A percentile compares a stretch with the other conserved stretches of the same genome.
These are phyloP conservation scores for Kradibia gibbosae DNA, from an alignment of 1,140 invertebrate genomes.

Conservation along the genomic window DNA sequence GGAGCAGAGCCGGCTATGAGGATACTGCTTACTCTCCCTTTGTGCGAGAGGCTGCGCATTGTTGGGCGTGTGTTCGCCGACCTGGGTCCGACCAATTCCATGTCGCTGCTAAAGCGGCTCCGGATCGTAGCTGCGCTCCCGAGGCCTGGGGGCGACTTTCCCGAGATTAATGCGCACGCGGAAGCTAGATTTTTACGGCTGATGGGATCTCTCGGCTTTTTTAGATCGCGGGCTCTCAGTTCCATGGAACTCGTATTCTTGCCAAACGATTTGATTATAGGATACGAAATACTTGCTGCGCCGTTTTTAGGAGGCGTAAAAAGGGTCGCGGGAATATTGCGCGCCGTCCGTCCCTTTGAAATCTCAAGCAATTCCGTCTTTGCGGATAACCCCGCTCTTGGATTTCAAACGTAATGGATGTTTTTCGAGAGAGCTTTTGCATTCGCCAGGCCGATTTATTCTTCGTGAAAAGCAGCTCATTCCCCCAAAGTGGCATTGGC, in stretches of 20 bases:
- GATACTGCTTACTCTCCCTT: background rate
- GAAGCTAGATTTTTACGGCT: background rate
- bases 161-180: constrained; percentile 1
- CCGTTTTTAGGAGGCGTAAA: too few species aligned
- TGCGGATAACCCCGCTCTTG: too few species aligned
- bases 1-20: background rate
- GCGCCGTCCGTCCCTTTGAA: too few species aligned
- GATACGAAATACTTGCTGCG: too few species aligned
- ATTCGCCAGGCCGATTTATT: background rate
- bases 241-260: background rate
- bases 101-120: background rate
- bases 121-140: background rate
- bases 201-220: too few species aligned
- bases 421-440: too few species aligned
- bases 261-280: too few species aligned
- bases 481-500: too few species aligned
- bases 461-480: background rate
- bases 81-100: background rate
- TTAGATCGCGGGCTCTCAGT: too few species aligned
- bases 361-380: too few species aligned
- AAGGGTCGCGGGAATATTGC: too few species aligned
- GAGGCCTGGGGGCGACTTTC: background rate
- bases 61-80: constrained; percentile 15
- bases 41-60: constrained; percentile 15
- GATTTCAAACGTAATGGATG: too few species aligned